Base-by-base conservation (phyloP, 2,797 vertebrate genomes). In the Trachurus trachurus region DNA sequence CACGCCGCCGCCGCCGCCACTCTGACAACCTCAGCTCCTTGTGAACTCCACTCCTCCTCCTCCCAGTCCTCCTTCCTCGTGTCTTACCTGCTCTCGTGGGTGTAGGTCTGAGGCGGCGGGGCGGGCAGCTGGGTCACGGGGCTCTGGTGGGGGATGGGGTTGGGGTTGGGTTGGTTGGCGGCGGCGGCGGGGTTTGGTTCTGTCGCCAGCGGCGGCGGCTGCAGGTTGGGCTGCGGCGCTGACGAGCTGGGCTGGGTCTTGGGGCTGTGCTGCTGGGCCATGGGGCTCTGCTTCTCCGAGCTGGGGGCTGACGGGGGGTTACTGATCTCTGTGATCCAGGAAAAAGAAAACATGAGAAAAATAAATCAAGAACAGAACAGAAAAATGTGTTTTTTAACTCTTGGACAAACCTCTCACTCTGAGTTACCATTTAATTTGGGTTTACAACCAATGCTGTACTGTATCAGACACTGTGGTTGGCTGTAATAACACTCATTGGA, bases 221-320 rank as follows among this genome's bases (percentile, higher is more conserved):
- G 26, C 1, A 26, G 26, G 80, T 91, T 94, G 76, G 96, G 89
- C 94, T 96, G 52, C 85, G 95, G 92, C 63, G 94, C 89, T 0
- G 84, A 15, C 6, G 74, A 87, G 96, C 93, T 95, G 71, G 95
- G 93, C 57, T 97, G 96, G 75, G 92, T 92, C 88, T 95, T 76
- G 0, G 97, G 97, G 76, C 97, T 98, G 93, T 96, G 94, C 90
- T 96, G 97, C 88, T 99, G 97, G 37, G 97, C 96, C 96, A 97
- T 83, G 60, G 98, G 98, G 90, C 98, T 99, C 93, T 98, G 98
- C 91, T 99, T 98, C 93, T 99, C 98, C 0, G 98, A 99, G 93
- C 96, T 96, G 82, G 97, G 96, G 0, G 96, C 98, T 0, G 98
- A 99, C 0, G 97, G 94, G 1, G 97, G 97, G 75, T 97, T 98